These are phyloP conservation scores for Brachyistius frenatus DNA, from an alignment of 2,113 vertebrate genomes.

Conservation along the genomic window DNA sequence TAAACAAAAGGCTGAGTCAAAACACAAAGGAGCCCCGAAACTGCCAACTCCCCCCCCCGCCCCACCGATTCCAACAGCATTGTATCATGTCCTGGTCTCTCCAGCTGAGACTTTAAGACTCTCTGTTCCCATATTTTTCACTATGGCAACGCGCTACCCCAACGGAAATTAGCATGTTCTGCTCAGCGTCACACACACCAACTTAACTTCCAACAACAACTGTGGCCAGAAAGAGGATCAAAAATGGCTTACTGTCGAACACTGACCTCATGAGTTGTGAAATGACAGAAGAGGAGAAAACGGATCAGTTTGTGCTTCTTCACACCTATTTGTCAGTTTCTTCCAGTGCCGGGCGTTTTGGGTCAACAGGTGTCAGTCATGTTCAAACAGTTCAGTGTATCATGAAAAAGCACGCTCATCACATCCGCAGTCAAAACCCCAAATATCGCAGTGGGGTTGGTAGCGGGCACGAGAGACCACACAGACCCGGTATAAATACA, in stretches of 20 bases:
- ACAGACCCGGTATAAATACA: constrained; percentile 51
- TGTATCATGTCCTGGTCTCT: constrained; percentile 75
- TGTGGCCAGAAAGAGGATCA: constrained; percentile 70
- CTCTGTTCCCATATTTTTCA: constrained; percentile 72
- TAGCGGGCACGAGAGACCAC: constrained; percentile 40
- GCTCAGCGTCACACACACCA: constrained; percentile 72
- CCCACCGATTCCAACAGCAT: constrained; percentile 64
- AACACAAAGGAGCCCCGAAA: constrained; percentile 1
- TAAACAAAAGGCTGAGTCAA: constrained; percentile 11
- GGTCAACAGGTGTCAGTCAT: neutral
- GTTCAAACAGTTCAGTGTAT: constrained; percentile 8
- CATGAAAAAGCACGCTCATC: neutral
- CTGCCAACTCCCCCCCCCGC: neutral
- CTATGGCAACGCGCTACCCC: constrained; percentile 73
- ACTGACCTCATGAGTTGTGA: constrained; percentile 61
- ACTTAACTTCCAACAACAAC: constrained; percentile 59
- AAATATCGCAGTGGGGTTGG: constrained; percentile 2
- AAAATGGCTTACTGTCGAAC: constrained; percentile 52
- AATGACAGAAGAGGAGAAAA: constrained; percentile 45
- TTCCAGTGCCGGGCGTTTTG: constrained; percentile 2
- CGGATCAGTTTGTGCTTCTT: constrained; percentile 27
- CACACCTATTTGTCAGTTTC: constrained; percentile 30
- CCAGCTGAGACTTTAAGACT: constrained; percentile 66
- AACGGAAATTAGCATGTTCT: constrained; percentile 75
- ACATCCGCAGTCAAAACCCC: too few species aligned